Evolutionary conservation across 2,113 vertebrate species (phyloP), one percentile per base, ranked within the genome.

Genomic region (Glareola pratincola): DNA sequence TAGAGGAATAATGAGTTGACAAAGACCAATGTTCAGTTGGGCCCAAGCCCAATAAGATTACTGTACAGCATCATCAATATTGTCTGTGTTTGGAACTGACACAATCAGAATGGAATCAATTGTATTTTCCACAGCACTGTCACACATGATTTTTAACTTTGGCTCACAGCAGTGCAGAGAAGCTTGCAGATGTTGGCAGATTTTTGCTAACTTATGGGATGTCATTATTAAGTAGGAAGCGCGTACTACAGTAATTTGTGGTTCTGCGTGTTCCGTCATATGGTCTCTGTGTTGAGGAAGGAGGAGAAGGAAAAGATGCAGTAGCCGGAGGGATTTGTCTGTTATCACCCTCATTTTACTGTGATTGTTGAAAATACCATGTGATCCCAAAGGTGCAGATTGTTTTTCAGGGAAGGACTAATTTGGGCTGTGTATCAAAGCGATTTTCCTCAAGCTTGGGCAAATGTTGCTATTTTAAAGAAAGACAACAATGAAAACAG

Each of bases 1-100:
- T 98, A 98, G 97, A 97, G 98, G 97, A 98, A 98, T 98, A 98
- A 98, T 98, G 98, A 98, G 98, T 98, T 98, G 98, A 98, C 98
- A 98, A 98, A 98, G 98, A 98, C 97, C 97, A 98, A 97, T 96
- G 97, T 98, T 98, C 97, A 96, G 97, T 97, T 98, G 98, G 98
- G 98, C 96, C 96, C 94, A 97, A 97, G 97, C 97, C 98, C 97
- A 98, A 98, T 98, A 97, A 98, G 98, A 98, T 98, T 98, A 98
- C 96, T 97, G 97, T 98, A 97, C 95, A 88, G 95, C 95, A 98
- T 98, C 98, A 97, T 98, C 98, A 98, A 98, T 98, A 98, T 98
- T 98, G 98, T 94, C 97, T 98, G 97, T 97, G 94, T 98, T 98
- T 98, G 97, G 97, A 98, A 98, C 97, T 98, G 98, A 98, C 98